Percentiles rank a stretch among this genome's conserved stretches.
These are phyloP conservation scores for Mastigias papua DNA, from an alignment of 30 jellyfish, hydroid and myxozoan genomes.

Conservation along the genomic window DNA sequence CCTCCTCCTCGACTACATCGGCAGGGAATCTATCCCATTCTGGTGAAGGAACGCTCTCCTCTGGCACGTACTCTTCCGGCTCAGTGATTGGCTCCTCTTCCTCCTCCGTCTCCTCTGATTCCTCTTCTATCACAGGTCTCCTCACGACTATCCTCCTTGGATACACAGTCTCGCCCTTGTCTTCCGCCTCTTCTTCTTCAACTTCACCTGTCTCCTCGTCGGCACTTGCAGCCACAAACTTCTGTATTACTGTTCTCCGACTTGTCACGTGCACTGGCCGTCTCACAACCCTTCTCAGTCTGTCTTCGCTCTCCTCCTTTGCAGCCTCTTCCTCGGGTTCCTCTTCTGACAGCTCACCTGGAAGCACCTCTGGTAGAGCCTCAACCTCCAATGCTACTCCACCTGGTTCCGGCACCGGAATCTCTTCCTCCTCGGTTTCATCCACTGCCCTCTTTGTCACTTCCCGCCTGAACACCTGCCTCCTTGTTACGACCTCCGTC, in stretches of 20 bases:
- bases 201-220: conserved; percentile 25
- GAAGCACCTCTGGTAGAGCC: conserved; percentile 47
- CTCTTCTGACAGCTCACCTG: conserved; percentile 1
- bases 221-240: conserved; percentile 61
- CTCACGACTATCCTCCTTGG: conserved; percentile 53
- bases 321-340: conserved; percentile 18
- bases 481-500: conserved; percentile 12
- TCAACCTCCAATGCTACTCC: conserved; percentile 46
- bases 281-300: conserved; percentile 67
- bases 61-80: conserved; percentile 55
- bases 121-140: conserved; percentile 31
- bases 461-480: conserved; percentile 22
- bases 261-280: conserved; percentile 75
- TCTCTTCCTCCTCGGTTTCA: neutral
- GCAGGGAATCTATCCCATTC: neutral
- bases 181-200: conserved; percentile 54
- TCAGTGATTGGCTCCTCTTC: conserved; percentile 39
- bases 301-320: conserved; percentile 13
- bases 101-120: conserved; percentile 10
- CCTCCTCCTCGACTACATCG: conserved; percentile 31
- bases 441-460: neutral
- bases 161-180: conserved; percentile 31
- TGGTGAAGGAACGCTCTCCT: conserved; percentile 33
- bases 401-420: conserved; percentile 22
- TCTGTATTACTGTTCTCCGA: conserved; percentile 62